These are phyloP conservation scores for Perognathus longimembris DNA, from an alignment of 2,113 vertebrate genomes.

Conservation along the genomic window DNA sequence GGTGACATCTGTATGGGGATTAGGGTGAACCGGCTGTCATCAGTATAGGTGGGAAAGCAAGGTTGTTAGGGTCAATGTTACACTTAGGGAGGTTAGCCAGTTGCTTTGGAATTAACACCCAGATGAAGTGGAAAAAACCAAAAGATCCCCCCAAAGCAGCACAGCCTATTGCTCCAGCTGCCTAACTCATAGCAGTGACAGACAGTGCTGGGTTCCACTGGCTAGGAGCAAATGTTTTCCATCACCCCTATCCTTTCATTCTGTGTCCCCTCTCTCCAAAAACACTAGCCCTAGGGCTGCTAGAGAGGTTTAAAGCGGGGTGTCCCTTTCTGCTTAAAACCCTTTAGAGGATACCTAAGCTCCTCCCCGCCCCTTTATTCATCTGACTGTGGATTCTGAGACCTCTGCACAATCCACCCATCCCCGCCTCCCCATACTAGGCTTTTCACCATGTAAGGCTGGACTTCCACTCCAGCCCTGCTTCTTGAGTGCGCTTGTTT, in stretches of 20 bases:
- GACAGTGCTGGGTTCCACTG: background rate
- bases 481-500: too few species aligned
- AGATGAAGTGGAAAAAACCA: background rate
- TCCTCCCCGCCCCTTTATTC: background rate
- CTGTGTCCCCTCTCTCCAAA: background rate
- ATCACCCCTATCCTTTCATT: background rate
- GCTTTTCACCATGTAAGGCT: background rate
- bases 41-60: background rate
- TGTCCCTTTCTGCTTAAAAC: conserved; percentile 2
- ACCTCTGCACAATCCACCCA: background rate
- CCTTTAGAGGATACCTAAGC: background rate
- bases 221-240: background rate
- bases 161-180: background rate
- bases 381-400: background rate
- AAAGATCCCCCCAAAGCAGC: background rate
- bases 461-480: background rate
- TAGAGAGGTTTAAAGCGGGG: background rate
- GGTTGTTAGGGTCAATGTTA: background rate
- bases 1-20: background rate
- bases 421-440: background rate
- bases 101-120: conserved; percentile 21
- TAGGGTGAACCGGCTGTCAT: background rate
- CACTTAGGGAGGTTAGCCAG: background rate
- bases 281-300: background rate
- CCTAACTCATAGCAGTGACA: background rate